Conservation (phyloP, 2,113 vertebrate genomes). For the Pangasianodon hypophthalmus region DNA sequence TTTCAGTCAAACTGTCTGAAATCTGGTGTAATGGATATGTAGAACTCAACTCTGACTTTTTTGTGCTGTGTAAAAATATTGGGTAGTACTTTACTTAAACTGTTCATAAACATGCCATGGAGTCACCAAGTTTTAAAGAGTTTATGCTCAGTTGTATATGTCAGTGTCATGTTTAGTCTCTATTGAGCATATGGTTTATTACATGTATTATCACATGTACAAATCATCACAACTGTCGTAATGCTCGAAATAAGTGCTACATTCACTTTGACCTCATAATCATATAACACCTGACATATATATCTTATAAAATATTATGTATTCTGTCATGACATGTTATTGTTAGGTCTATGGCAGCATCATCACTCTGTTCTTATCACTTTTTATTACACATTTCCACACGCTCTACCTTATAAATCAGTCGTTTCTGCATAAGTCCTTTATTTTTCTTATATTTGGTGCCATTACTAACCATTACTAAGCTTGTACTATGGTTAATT, state of each 20-base stretch:
- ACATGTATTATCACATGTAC: not conserved
- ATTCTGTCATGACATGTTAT: not conserved
- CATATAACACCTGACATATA: not conserved
- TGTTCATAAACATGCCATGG: not conserved
- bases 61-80: not conserved
- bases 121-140: not conserved
- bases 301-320: not conserved
- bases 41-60: not conserved
- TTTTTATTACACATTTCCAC: not conserved
- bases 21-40: not conserved
- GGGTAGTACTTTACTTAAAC: not conserved
- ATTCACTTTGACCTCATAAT: not conserved
- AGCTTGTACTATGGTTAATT: not conserved
- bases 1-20: not conserved
- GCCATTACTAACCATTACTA: not conserved
- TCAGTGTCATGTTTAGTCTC: not conserved
- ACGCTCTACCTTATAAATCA: not conserved
- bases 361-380: not conserved
- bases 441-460: not conserved
- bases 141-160: not conserved
- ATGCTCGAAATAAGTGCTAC: not conserved
- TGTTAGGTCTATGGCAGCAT: not conserved
- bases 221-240: not conserved
- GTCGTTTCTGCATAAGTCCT: not conserved
- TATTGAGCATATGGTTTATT: not conserved